These are phyloP conservation scores for Heliconius cydno DNA, from an alignment of 2,888 invertebrate species.

Conservation along the genomic window DNA sequence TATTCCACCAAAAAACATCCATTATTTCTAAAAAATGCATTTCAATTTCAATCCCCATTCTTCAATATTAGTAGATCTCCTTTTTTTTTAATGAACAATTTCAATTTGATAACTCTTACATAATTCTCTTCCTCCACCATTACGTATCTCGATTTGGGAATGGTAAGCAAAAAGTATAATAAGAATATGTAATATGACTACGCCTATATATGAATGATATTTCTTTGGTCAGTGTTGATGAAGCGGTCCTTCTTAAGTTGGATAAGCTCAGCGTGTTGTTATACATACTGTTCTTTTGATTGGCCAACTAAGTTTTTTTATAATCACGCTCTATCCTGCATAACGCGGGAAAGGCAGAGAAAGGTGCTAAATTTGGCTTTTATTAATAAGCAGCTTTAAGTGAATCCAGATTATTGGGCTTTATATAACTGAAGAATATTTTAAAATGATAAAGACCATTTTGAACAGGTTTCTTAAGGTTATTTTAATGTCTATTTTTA, in stretches of 20 bases:
- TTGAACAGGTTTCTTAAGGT: no score
- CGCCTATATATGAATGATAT: conserved; percentile 17
- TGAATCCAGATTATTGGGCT: no score
- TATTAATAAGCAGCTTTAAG: no score
- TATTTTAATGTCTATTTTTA: no score
- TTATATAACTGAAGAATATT: no score
- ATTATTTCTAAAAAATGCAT: background rate
- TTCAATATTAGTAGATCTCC: no score
- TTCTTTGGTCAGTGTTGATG: conserved; percentile 30
- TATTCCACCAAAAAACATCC: background rate
- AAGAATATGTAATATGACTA: background rate
- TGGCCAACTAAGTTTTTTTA: background rate
- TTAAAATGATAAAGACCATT: no score
- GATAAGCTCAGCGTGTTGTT: conserved; percentile 28
- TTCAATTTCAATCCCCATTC: no score
- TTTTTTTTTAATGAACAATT: background rate
- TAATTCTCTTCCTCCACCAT: background rate
- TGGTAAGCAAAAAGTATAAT: conserved; percentile 11
- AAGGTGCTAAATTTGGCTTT: no score
- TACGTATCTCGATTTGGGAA: background rate
- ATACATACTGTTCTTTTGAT: conserved; percentile 30
- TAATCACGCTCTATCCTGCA: no score
- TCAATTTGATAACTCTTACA: conserved; percentile 14
- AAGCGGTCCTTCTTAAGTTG: conserved; percentile 38
- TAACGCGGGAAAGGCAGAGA: no score